Base-by-base conservation (phyloP, 35 echinoderm and acorn worm species). In the Stichopus chloronotus region DNA sequence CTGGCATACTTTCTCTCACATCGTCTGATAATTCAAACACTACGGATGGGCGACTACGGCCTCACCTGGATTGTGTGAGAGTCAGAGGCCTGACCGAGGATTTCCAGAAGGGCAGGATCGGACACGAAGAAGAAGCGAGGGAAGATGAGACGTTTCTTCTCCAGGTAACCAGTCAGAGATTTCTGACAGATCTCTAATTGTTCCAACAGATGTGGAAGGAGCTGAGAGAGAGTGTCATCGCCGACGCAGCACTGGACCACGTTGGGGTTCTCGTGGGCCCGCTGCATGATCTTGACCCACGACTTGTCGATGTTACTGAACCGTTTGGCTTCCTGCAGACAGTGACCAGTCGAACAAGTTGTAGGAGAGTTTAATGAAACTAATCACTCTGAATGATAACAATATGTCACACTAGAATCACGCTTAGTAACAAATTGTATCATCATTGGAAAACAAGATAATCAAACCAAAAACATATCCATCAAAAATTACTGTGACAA, bases 231-330 rank as follows among this genome's bases (percentile, higher is more conserved):
- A 30, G 95, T 96, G 90, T 99, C 97, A 79, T 99, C 97, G 5
- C 97, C 95, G 8, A 96, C 95, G 68, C 97, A 99, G 92, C 97
- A 99, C 87, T 92, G 87, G 59, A 99, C 94, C 17, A 99, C 97
- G 52, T 99, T 99, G 88, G 97, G 72, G 77, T 96, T 96, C 97
- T 99, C 97, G 79, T 99, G 97, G 82, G 97, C 95, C 14, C 94
- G 92, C 89, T 99, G 97, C 97, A 99, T 99, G 92, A 99, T 99
- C 94, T 99, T 99, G 52, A 96, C 95, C 97, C 97, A 99, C 0
- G 97, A 96, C 78, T 99, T 99, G 86, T 99, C 97, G 61, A 99
- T 99, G 95, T 99, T 99, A 92, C 86, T 95, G 95, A 99, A 99
- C 25, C 97, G 91, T 88, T 99, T 99, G 59, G 97, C 97, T 99